Conservation (phyloP, 2,797 vertebrate genomes). For the Tympanoctomys barrerae region DNA sequence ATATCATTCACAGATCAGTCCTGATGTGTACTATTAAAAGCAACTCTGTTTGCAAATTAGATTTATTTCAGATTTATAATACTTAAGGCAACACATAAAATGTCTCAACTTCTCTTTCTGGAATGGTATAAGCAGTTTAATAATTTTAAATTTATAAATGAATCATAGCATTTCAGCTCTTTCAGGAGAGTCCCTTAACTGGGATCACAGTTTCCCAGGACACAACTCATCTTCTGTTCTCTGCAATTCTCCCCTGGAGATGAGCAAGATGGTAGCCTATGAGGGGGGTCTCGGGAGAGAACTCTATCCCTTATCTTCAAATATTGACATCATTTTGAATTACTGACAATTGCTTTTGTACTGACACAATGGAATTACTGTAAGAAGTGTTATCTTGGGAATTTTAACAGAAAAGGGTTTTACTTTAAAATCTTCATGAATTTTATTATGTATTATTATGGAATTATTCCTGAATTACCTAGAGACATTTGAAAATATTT, state of each 20-base stretch:
- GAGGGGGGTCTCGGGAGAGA: not conserved
- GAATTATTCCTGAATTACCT: slow-evolving; percentile 87
- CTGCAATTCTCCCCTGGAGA: not conserved
- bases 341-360: slow-evolving; percentile 80
- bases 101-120: slow-evolving; percentile 7
- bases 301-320: slow-evolving; percentile 53
- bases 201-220: not conserved
- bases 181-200: not conserved
- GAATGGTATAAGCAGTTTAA: slow-evolving; percentile 38
- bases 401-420: slow-evolving; percentile 81
- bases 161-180: not conserved
- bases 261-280: not conserved
- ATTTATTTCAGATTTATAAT: slow-evolving; percentile 50
- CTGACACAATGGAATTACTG: slow-evolving; percentile 77
- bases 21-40: slow-evolving; percentile 38
- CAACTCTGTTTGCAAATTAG: slow-evolving; percentile 50
- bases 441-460: slow-evolving; percentile 86
- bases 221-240: not conserved
- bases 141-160: slow-evolving; percentile 22
- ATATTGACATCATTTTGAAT: slow-evolving; percentile 75
- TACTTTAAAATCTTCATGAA: slow-evolving; percentile 79
- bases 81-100: slow-evolving; percentile 40
- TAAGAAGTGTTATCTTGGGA: slow-evolving; percentile 80
- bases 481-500: slow-evolving; percentile 85
- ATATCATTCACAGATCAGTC: slow-evolving; percentile 37